Evolutionary conservation across 1,140 invertebrate genomes (phyloP), one percentile per base, ranked within the genome.

Genomic region (Stegodyphus dumicola): DNA sequence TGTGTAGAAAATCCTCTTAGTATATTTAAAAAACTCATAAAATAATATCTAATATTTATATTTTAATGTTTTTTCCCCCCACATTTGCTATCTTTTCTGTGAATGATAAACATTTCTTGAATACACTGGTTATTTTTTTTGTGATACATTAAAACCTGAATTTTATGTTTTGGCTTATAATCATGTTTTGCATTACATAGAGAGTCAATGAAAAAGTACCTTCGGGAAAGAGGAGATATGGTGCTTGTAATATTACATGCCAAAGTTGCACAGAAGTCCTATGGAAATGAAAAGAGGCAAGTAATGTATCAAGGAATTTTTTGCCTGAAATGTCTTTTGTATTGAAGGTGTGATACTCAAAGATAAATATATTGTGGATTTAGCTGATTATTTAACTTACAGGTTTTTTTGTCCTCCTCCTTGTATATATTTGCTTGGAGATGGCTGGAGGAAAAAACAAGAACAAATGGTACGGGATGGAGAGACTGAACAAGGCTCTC

Each of bases 351-450:
- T 33, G 10, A 2, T 33, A 33, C 6, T 9, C 13, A 70, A 70
- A 70, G 67, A 17, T 33, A 48, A 33, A 48, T 33, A 18, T 75
- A n/a, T 6, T 51, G 51, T 33, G 3, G 6, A 70, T 17, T 70
- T 70, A 49, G 4, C 17, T 64, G 56, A n/a, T 33, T 33, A 3
- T 33, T 33, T 33, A 33, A 33, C 1, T 74, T 75, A 11, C 13
- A 87, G 86, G 64, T 99, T 99, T 92, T 99, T 99, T 91, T 99
- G 98, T 90, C 99, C 99, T 1, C 99, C 99, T 1, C 99, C 99
- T 0, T 99, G 98, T 91, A 99, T 99, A 88, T 99, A 99, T 91
- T 91, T 99, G 60, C 96, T 97, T 90, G 98, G 98, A 6, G 97
- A 97, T 88, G 99, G 98, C 4, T 99, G 99, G 99, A 93, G 96